A percentile compares a stretch with the other conserved stretches of the same genome.
These are phyloP conservation scores for Hemaris fuciformis DNA, from an alignment of 2,888 invertebrate genomes.

Conservation along the genomic window DNA sequence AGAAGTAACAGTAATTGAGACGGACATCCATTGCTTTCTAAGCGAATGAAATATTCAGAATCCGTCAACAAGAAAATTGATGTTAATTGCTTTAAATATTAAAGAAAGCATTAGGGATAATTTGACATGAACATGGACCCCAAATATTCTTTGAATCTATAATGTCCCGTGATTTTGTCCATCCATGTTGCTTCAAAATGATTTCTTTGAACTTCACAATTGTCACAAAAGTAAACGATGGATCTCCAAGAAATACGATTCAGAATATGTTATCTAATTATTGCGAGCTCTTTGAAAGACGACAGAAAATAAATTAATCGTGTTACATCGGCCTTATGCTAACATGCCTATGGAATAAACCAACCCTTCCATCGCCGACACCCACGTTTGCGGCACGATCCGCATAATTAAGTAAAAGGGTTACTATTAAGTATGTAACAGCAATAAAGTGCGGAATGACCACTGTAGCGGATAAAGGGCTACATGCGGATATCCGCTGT, in stretches of 20 bases:
- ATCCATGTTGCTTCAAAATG: constrained; percentile 6
- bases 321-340: constrained; percentile 60
- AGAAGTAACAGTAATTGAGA: constrained; percentile 38
- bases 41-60: constrained; percentile 41
- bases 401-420: constrained; percentile 78
- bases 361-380: constrained; percentile 51
- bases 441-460: constrained; percentile 64
- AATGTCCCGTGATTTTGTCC: not conserved
- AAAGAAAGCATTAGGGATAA: constrained; percentile 44
- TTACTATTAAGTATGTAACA: constrained; percentile 75
- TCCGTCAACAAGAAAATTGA: constrained; percentile 45
- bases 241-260: constrained; percentile 29
- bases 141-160: not conserved
- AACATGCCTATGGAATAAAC: constrained; percentile 51
- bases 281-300: constrained; percentile 47
- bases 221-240: constrained; percentile 24
- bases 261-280: constrained; percentile 45
- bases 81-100: constrained; percentile 51
- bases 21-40: constrained; percentile 37
- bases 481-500: constrained; percentile 58
- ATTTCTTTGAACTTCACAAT: constrained; percentile 22
- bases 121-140: constrained; percentile 33
- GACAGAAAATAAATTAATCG: constrained; percentile 65
- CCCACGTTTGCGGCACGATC: constrained; percentile 53
- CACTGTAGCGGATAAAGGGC: constrained; percentile 55